Evolutionary conservation across 2,113 vertebrate genomes (phyloP).

Genomic region (Alectura lathami): DNA sequence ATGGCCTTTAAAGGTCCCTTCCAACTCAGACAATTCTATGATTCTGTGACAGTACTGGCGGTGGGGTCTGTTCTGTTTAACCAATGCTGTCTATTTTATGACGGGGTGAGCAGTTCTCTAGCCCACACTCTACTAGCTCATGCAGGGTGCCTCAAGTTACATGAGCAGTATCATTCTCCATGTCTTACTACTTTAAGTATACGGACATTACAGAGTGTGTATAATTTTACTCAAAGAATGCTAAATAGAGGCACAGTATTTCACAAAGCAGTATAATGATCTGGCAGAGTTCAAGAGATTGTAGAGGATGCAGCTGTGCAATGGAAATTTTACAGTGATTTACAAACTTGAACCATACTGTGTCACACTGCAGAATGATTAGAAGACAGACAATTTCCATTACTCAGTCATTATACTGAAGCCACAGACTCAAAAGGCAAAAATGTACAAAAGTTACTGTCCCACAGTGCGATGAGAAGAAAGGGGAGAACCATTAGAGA

Average conservation of each 20-base stretch:
- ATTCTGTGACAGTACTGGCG: fast-evolving
- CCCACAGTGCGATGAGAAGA: neutral
- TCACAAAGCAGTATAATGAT: neutral
- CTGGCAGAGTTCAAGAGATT: neutral
- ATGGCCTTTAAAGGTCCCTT: too few species aligned
- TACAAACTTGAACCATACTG: neutral
- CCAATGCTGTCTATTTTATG: neutral
- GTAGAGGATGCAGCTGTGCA: neutral
- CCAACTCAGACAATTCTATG: too few species aligned
- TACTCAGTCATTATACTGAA: neutral
- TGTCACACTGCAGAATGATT: neutral
- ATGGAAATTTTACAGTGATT: neutral
- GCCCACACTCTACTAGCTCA: neutral
- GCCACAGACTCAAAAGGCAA: neutral
- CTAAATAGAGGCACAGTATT: neutral
- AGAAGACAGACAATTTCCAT: neutral
- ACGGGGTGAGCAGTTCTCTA: neutral
- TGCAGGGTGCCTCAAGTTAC: neutral
- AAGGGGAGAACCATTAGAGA: neutral
- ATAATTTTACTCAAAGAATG: neutral
- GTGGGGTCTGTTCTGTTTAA: neutral
- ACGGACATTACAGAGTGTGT: neutral
- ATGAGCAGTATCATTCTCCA: neutral
- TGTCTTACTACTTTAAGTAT: neutral
- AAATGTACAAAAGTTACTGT: neutral